A percentile compares a stretch with the other conserved stretches of the same genome.
phyloP scores from a whole-genome alignment of 1,140 invertebrate species.

The Coenobita brevimanus region DNA sequence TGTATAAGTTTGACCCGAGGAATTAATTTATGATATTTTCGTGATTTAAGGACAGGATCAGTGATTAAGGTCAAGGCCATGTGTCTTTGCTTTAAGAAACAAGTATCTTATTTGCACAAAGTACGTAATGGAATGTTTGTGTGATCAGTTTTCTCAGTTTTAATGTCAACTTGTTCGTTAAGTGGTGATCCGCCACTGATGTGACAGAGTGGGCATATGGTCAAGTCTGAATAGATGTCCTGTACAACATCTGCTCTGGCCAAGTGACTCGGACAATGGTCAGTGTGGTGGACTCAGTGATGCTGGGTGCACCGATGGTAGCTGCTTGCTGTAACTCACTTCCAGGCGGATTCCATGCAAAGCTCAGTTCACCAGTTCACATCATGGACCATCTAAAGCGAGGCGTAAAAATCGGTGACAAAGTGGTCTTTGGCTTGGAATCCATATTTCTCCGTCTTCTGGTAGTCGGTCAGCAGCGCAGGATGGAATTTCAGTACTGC shows the following conservation, averaged over 20 bases:
- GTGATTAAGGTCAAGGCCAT: conserved; percentile 6
- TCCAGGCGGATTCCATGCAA: neutral
- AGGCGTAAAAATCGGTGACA: too few species aligned
- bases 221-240: neutral
- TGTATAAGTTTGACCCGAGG: neutral
- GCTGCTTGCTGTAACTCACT: conserved; percentile 12
- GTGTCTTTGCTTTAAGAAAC: neutral
- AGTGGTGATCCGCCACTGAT: too few species aligned
- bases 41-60: neutral
- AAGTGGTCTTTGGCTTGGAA: too few species aligned
- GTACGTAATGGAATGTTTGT: too few species aligned
- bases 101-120: too few species aligned
- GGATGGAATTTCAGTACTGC: neutral
- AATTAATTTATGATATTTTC: conserved; percentile 3
- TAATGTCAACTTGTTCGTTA: too few species aligned
- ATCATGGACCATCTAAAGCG: too few species aligned
- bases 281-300: conserved; percentile 2
- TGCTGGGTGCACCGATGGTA: neutral
- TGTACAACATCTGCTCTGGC: neutral
- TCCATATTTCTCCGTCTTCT: too few species aligned
- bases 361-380: too few species aligned
- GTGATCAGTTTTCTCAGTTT: too few species aligned
- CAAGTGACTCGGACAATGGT: neutral
- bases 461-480: too few species aligned
- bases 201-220: neutral